A percentile compares a stretch with the other conserved stretches of the same genome.
Evolutionary conservation across 1,140 invertebrate genomes (phyloP).

Genomic region (Aphelenchoides avenae): DNA sequence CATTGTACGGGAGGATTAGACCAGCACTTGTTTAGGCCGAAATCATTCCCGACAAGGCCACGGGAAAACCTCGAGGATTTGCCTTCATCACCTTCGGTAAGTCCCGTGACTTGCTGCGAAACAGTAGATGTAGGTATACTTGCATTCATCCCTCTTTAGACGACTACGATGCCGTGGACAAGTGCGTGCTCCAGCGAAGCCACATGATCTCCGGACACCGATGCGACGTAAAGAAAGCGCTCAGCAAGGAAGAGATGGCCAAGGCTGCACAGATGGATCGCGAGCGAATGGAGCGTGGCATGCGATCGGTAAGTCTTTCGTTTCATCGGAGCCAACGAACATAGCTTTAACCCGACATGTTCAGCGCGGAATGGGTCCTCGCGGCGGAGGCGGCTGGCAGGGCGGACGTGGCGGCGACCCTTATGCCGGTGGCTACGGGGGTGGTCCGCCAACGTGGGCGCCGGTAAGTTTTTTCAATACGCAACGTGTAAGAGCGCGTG

Average conservation of each 20-base stretch:
- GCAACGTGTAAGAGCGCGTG: too few relatives aligned
- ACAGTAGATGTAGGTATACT: too few relatives aligned
- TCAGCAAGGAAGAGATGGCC: conserved; percentile 62
- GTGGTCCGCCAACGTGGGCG: too few relatives aligned
- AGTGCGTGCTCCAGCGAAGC: conserved; percentile 64
- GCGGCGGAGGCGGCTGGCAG: conserved; percentile 8
- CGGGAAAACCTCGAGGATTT: conserved; percentile 62
- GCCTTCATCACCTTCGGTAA: conserved; percentile 41
- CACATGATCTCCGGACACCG: conserved; percentile 61
- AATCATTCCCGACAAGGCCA: conserved; percentile 79
- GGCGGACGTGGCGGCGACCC: conserved; percentile 31
- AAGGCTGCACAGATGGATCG: conserved; percentile 49
- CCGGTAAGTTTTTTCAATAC: too few relatives aligned
- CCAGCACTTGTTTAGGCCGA: too few relatives aligned
- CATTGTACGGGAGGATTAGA: too few relatives aligned
- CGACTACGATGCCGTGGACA: conserved; percentile 72
- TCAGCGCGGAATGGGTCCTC: too few relatives aligned
- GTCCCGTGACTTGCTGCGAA: too few relatives aligned
- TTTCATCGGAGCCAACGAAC: too few relatives aligned
- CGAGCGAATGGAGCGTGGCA: conserved; percentile 43
- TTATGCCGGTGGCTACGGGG: too few relatives aligned
- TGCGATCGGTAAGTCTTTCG: conserved; percentile 45
- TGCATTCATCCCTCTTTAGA: too few relatives aligned
- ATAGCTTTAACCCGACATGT: too few relatives aligned
- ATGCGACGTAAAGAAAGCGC: conserved; percentile 64